A percentile compares a stretch with the other conserved stretches of the same genome.
Evolutionary conservation across 2,888 invertebrate species (phyloP).

Genomic region (Pollenia angustigena): DNA sequence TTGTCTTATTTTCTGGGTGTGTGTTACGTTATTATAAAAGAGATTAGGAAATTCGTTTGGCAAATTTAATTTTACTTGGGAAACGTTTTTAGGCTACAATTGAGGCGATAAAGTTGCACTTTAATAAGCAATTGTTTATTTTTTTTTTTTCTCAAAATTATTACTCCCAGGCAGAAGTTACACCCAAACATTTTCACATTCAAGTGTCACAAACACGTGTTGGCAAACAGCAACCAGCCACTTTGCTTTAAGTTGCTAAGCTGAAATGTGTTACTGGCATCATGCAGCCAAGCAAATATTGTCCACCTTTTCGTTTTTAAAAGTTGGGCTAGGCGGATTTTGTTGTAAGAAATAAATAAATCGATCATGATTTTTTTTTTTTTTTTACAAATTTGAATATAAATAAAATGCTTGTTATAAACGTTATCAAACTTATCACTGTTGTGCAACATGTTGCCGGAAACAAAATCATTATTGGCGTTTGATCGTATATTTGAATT

Average conservation of each 20-base stretch:
- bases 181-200: conserved; percentile 47
- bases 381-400: not conserved
- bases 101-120: conserved; percentile 22
- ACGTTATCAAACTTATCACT: not conserved
- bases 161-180: conserved; percentile 57
- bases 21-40: conserved; percentile 18
- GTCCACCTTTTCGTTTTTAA: not conserved
- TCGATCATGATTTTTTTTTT: conserved; percentile 1
- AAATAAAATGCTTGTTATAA: not conserved
- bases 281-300: not conserved
- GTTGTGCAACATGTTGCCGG: conserved; percentile 21
- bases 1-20: conserved; percentile 40
- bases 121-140: not conserved
- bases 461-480: not conserved
- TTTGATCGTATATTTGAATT: too few relatives aligned
- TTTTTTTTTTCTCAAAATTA: not conserved
- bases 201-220: conserved; percentile 58
- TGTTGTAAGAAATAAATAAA: conserved; percentile 4
- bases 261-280: not conserved
- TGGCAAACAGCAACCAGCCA: conserved; percentile 10
- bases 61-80: conserved; percentile 8
- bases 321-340: conserved; percentile 1
- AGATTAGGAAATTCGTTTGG: conserved; percentile 11
- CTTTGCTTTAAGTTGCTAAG: conserved; percentile 31
- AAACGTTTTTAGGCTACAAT: conserved; percentile 45